A percentile compares a stretch with the other conserved stretches of the same genome.
Conservation (phyloP, 2,797 vertebrate genomes). For the Bovichtus diacanthus region DNA sequence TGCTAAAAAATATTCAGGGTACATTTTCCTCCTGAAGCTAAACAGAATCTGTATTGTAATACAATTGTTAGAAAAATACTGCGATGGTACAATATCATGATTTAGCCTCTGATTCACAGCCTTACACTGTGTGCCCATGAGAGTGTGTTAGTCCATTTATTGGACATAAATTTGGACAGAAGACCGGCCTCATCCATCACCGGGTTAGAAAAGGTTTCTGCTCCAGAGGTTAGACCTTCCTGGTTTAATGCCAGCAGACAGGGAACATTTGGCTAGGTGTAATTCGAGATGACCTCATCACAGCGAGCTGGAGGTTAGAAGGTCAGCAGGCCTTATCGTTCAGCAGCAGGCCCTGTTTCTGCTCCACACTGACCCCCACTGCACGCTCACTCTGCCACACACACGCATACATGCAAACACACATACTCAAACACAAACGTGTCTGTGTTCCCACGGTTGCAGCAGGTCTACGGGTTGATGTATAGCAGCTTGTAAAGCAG, state of each 20-base stretch:
- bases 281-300: slow-evolving; percentile 74
- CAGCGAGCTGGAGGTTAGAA: slow-evolving; percentile 52
- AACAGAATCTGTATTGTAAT: background rate
- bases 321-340: slow-evolving; percentile 77
- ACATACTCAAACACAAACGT: slow-evolving; percentile 31
- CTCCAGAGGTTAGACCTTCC: slow-evolving; percentile 61
- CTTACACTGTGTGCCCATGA: background rate
- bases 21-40: background rate
- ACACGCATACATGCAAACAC: background rate
- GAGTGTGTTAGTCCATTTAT: slow-evolving; percentile 30
- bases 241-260: slow-evolving; percentile 60
- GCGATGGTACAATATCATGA: background rate
- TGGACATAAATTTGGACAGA: slow-evolving; percentile 41
- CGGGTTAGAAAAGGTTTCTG: slow-evolving; percentile 38
- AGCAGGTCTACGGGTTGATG: slow-evolving; percentile 67
- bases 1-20: background rate
- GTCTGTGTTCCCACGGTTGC: slow-evolving; percentile 73
- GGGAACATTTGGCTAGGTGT: slow-evolving; percentile 71
- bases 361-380: slow-evolving; percentile 46
- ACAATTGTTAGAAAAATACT: background rate
- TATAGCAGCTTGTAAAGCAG: slow-evolving; percentile 76
- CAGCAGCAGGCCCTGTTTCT: slow-evolving; percentile 63
- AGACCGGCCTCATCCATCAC: slow-evolving; percentile 56
- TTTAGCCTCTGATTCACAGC: background rate
- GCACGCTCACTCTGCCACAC: slow-evolving; percentile 11